Evolutionary conservation across 2,888 invertebrate species (phyloP), one percentile per base, ranked within the genome.

Genomic region (Myathropa florea): DNA sequence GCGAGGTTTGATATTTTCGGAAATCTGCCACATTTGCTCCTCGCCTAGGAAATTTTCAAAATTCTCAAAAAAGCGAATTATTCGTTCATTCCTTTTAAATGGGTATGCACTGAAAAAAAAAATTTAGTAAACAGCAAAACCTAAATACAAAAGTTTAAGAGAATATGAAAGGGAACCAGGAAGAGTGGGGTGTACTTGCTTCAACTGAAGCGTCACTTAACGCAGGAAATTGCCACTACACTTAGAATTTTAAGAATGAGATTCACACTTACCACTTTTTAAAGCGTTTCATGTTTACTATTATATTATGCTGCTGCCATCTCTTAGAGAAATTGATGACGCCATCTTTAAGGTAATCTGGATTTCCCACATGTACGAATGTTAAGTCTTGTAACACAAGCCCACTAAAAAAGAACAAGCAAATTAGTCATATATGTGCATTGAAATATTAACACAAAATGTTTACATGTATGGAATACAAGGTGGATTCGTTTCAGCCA

Each of bases 391-490:
- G 99, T 67, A 99, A 95, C 88, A 99, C 98, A 89, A 99, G 94
- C 84, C 99, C 99, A 91, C 99, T 99, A 93, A 81, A 86, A 61
- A 83, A 89, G n/a, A 12, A 86, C 88, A 67, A 84, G 88, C 24
- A 67, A 24, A 75, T 57, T 24, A 36, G 36, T 28, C 4, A 4
- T 39, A 36, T n/a, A 53, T n/a, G 63, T 46, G 80, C 71, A 89
- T 88, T 39, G 82, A 67, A 24, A 30, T 59, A 59, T 39, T 61
- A 18, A 36, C 30, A 75, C 28, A 68, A n/a, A 70, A 94, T 0
- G n/a, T 96, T 95, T 93, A 99, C 99, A 99, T 98, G 93, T 99
- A 99, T 3, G 99, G 99, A 93, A 99, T 98, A 93, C 99, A 99
- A 36, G 99, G 99, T 36, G 99, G 98, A 91, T 97, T 96, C 4